These are phyloP conservation scores for Haplochromis burtoni DNA, from an alignment of 2,113 vertebrate genomes.

Conservation along the genomic window DNA sequence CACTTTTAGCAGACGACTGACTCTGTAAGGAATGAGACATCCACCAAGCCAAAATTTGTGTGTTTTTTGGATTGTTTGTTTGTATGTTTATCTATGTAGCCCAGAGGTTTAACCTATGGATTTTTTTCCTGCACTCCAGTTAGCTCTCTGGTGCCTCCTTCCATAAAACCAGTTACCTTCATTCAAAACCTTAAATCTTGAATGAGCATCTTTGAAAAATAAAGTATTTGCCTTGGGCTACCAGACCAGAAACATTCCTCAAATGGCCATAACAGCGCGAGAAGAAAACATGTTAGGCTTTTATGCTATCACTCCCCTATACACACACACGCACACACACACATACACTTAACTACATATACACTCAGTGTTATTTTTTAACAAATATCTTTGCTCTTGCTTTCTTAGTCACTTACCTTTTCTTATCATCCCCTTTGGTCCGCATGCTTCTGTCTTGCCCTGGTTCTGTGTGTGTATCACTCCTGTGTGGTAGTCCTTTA, in stretches of 20 bases:
- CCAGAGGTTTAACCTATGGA: background rate
- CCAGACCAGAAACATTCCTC: background rate
- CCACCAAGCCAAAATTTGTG: background rate
- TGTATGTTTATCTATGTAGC: background rate
- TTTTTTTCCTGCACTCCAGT: background rate
- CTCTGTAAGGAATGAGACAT: background rate
- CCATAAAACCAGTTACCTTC: background rate
- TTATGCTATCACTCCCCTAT: background rate
- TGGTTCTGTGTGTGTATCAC: background rate
- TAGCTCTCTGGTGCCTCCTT: background rate
- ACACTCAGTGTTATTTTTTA: background rate
- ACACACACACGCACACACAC: background rate
- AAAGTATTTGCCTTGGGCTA: background rate
- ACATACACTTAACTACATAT: background rate
- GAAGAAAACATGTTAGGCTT: background rate
- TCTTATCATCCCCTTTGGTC: slow-evolving; percentile 8
- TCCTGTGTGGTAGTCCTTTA: slow-evolving; percentile 43
- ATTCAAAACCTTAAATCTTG: slow-evolving; percentile 6
- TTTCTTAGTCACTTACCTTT: slow-evolving; percentile 34
- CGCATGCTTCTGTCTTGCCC: background rate
- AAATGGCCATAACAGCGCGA: background rate
- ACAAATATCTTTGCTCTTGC: background rate
- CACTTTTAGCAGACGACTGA: background rate
- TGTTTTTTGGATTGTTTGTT: background rate
- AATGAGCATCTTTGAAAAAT: slow-evolving; percentile 22